Evolutionary conservation across 2,113 vertebrate species (phyloP).

Genomic region (Pelobates fuscus): DNA sequence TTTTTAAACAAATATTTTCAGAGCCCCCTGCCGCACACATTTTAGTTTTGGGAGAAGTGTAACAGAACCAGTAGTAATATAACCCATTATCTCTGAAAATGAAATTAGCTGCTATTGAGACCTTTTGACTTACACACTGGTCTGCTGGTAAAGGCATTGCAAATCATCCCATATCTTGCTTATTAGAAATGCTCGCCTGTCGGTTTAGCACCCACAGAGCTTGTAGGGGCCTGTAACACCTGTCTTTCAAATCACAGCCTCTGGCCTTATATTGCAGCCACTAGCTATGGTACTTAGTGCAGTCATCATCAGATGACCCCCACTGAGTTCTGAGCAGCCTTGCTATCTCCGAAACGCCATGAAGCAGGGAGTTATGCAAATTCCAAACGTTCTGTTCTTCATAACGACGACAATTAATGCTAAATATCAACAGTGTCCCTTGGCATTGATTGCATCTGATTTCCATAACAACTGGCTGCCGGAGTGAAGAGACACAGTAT

Average conservation of each 20-base stretch:
- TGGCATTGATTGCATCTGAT: conserved; percentile 50
- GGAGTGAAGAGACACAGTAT: conserved; percentile 42
- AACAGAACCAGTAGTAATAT: too few species aligned
- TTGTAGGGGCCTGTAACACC: neutral
- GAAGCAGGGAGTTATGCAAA: conserved; percentile 49
- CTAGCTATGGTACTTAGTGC: conserved; percentile 12
- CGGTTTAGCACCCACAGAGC: conserved; percentile 3
- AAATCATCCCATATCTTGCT: conserved; percentile 4
- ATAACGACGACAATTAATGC: conserved; percentile 43
- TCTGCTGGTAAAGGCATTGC: neutral
- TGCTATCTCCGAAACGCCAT: conserved; percentile 38
- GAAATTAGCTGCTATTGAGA: too few species aligned
- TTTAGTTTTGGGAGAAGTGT: too few species aligned
- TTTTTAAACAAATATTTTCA: too few species aligned
- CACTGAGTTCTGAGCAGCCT: conserved; percentile 31
- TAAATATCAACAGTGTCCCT: conserved; percentile 53
- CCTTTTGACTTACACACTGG: neutral
- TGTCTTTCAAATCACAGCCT: conserved; percentile 13
- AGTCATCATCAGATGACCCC: conserved; percentile 39
- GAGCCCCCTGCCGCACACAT: too few species aligned
- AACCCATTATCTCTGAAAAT: too few species aligned
- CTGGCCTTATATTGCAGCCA: conserved; percentile 25
- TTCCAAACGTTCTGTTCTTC: conserved; percentile 40
- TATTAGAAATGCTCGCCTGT: conserved; percentile 1
- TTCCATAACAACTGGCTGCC: conserved; percentile 53